Percentiles rank a stretch among this genome's conserved stretches.
Conservation (phyloP, 2,797 vertebrate genomes). For the Hyperoplus lanceolatus region DNA sequence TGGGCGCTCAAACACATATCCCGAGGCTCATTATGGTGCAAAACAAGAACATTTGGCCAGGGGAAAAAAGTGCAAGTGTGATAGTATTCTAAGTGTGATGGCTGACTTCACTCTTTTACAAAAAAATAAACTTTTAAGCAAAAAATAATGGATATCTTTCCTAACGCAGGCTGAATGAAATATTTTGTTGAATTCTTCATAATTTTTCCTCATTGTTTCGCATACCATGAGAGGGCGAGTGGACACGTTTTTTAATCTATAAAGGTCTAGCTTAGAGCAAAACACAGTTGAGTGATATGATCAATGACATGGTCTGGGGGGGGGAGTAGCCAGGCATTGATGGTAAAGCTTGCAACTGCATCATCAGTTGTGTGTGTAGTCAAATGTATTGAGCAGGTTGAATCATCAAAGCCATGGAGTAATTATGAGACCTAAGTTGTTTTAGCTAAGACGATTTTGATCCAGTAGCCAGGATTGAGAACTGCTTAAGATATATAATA, state of each 20-base stretch:
- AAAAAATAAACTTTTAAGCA: conserved; percentile 20
- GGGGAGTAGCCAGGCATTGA: not conserved
- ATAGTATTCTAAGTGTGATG: conserved; percentile 38
- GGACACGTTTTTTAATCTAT: conserved; percentile 21
- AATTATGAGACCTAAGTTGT: not conserved
- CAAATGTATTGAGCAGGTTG: conserved; percentile 21
- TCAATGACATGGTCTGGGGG: conserved; percentile 28
- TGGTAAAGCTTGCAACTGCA: conserved; percentile 15
- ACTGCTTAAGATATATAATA: too few species aligned
- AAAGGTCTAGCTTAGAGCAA: conserved; percentile 39
- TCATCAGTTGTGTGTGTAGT: conserved; percentile 17
- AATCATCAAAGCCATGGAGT: conserved; percentile 1
- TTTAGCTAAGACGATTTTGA: not conserved
- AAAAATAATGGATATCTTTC: not conserved
- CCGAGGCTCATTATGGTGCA: conserved; percentile 2
- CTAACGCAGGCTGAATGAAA: not conserved
- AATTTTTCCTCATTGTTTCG: not conserved
- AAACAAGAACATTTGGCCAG: conserved; percentile 34
- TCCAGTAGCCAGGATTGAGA: not conserved
- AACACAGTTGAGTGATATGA: conserved; percentile 37
- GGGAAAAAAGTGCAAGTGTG: conserved; percentile 21
- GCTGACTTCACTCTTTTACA: not conserved
- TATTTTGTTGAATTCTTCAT: not conserved
- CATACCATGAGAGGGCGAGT: not conserved
- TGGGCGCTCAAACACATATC: conserved; percentile 26